Conservation (phyloP, 2,888 invertebrate species). For the Serrognathus titanus region DNA sequence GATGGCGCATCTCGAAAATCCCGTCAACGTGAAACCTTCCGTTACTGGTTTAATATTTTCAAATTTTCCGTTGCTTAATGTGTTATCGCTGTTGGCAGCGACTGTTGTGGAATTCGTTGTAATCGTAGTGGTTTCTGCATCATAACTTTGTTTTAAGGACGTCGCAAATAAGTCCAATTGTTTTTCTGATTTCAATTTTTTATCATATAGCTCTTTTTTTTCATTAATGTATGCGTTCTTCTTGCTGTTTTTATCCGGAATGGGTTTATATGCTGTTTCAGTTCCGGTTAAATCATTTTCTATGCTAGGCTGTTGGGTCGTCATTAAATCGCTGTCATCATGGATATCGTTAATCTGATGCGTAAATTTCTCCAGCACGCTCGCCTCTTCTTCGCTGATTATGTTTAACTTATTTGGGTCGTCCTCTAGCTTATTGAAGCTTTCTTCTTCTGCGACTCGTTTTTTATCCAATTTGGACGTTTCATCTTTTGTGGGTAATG, state of each 20-base stretch:
- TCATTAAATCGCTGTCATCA: constrained; percentile 10
- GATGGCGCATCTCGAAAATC: constrained; percentile 54
- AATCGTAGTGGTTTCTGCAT: not conserved
- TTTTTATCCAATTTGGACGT: constrained; percentile 24
- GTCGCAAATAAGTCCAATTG: constrained; percentile 11
- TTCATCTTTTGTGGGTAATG: constrained; percentile 22
- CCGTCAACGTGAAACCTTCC: constrained; percentile 38
- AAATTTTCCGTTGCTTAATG: constrained; percentile 5
- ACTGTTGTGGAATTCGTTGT: not conserved
- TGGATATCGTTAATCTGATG: constrained; percentile 16
- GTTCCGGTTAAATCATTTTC: constrained; percentile 23
- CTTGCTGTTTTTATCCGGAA: constrained; percentile 20
- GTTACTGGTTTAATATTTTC: constrained; percentile 40
- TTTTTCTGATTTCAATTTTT: constrained; percentile 49
- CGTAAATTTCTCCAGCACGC: constrained; percentile 34
- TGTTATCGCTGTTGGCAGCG: not conserved
- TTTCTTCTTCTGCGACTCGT: constrained; percentile 22
- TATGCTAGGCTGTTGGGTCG: constrained; percentile 11
- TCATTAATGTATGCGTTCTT: constrained; percentile 22
- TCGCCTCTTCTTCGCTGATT: constrained; percentile 36
- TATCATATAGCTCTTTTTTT: constrained; percentile 22
- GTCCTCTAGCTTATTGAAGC: constrained; percentile 28
- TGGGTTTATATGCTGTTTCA: constrained; percentile 3
- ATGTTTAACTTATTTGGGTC: constrained; percentile 30
- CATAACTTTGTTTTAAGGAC: not conserved